phyloP scores from a whole-genome alignment of 2,797 vertebrate genomes.

The Sebastes wilsoni region DNA sequence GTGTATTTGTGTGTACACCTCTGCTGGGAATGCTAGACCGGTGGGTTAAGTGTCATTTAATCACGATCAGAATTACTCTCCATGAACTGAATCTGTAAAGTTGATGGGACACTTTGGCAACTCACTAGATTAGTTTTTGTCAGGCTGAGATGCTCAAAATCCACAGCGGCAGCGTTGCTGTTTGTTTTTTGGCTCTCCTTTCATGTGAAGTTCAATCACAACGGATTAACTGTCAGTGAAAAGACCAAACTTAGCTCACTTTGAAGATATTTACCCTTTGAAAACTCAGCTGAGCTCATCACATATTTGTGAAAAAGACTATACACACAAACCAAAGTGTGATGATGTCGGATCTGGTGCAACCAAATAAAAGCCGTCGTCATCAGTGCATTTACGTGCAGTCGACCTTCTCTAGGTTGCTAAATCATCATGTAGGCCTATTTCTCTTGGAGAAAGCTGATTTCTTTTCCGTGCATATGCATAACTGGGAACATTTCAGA shows the following conservation, averaged over 20 bases:
- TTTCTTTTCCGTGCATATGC: not conserved
- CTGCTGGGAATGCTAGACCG: constrained; percentile 2
- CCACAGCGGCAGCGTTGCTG: not conserved
- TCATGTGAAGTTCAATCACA: not conserved
- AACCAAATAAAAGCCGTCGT: not conserved
- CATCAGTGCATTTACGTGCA: not conserved
- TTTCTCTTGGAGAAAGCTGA: not conserved
- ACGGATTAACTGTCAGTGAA: not conserved
- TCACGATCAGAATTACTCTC: not conserved
- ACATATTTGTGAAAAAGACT: not conserved
- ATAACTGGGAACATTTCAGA: not conserved
- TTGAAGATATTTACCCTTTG: not conserved
- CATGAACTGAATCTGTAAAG: not conserved
- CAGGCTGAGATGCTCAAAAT: not conserved
- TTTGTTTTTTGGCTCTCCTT: not conserved
- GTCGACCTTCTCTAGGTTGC: not conserved
- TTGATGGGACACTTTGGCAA: not conserved
- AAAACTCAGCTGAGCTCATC: not conserved
- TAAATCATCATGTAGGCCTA: accelerated
- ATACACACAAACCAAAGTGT: not conserved
- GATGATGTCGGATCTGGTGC: not conserved
- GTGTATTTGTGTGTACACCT: constrained; percentile 19
- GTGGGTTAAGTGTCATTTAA: constrained; percentile 2
- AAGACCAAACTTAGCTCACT: not conserved
- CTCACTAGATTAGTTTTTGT: not conserved